Percentiles rank a stretch among this genome's conserved stretches.
Conservation (phyloP, 2,888 invertebrate genomes). For the Scelioninae gen. 1 region DNA sequence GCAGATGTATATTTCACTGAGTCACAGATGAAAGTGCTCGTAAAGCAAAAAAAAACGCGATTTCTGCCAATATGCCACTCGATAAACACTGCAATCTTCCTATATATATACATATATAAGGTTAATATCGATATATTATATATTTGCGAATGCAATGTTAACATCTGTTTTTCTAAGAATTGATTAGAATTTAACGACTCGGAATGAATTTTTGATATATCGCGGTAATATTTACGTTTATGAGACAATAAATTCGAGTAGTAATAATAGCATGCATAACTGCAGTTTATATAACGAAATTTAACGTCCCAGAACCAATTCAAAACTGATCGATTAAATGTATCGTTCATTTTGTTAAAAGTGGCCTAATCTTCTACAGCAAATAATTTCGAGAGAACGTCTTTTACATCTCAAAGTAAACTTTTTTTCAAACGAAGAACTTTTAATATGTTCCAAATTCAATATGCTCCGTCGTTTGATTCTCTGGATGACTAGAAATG, state of each 20-base stretch:
- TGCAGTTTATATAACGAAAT: too few species aligned
- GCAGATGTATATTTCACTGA: conserved; percentile 2
- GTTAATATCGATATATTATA: too few species aligned
- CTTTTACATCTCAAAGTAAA: conserved; percentile 8
- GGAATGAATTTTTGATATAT: too few species aligned
- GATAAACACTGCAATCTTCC: not conserved
- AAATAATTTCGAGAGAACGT: not conserved
- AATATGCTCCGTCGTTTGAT: not conserved
- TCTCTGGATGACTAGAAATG: not conserved
- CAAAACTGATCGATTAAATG: not conserved
- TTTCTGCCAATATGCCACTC: not conserved
- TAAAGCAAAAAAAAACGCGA: not conserved
- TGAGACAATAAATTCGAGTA: too few species aligned
- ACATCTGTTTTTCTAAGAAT: too few species aligned
- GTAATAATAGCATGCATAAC: too few species aligned
- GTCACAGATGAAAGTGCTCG: conserved; percentile 1
- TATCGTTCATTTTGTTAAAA: not conserved
- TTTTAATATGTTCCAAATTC: not conserved
- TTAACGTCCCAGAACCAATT: too few species aligned
- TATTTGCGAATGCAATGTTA: too few species aligned
- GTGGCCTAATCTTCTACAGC: not conserved
- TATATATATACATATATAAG: too few species aligned
- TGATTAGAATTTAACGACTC: too few species aligned
- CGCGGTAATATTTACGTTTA: too few species aligned
- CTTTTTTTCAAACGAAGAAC: not conserved